A percentile compares a stretch with the other conserved stretches of the same genome.
phyloP scores from a whole-genome alignment of 1,140 invertebrate genomes.

The Drosophila tropicalis region DNA sequence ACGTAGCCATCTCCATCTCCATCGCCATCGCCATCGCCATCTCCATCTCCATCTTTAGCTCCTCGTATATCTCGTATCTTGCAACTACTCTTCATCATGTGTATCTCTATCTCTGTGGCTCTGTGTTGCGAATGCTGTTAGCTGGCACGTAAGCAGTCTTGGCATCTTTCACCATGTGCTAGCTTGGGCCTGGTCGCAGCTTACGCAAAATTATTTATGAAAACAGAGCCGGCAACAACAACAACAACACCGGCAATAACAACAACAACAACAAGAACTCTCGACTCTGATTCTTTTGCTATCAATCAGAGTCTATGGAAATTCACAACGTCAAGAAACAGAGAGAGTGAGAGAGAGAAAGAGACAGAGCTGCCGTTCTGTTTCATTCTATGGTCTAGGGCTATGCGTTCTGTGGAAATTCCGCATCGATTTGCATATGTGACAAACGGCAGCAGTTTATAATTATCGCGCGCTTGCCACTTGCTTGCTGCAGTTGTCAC shows the following conservation, averaged over 20 bases:
- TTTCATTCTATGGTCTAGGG: background rate
- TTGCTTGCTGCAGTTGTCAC: constrained; percentile 26
- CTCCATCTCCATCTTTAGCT: background rate
- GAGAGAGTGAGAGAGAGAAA: too few species aligned
- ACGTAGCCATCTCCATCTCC: constrained; percentile 8
- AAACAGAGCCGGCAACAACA: constrained; percentile 55
- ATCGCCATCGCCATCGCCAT: background rate
- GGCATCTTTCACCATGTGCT: constrained; percentile 67
- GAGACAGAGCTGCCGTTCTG: background rate
- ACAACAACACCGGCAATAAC: constrained; percentile 34
- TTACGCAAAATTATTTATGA: constrained; percentile 81
- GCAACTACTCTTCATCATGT: constrained; percentile 44
- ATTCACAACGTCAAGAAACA: constrained; percentile 29
- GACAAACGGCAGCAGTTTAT: constrained; percentile 49
- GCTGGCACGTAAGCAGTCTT: constrained; percentile 70
- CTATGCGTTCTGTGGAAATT: constrained; percentile 61
- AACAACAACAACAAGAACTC: constrained; percentile 32
- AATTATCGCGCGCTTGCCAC: constrained; percentile 43
- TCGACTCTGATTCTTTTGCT: constrained; percentile 50
- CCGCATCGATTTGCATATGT: constrained; percentile 70
- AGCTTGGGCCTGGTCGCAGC: constrained; percentile 38
- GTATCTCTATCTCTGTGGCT: constrained; percentile 10
- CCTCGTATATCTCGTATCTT: constrained; percentile 33
- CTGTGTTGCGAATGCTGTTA: constrained; percentile 30
- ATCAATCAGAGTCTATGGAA: constrained; percentile 68